Conservation (phyloP, 2,113 vertebrate species). For the Microtus montanus region DNA sequence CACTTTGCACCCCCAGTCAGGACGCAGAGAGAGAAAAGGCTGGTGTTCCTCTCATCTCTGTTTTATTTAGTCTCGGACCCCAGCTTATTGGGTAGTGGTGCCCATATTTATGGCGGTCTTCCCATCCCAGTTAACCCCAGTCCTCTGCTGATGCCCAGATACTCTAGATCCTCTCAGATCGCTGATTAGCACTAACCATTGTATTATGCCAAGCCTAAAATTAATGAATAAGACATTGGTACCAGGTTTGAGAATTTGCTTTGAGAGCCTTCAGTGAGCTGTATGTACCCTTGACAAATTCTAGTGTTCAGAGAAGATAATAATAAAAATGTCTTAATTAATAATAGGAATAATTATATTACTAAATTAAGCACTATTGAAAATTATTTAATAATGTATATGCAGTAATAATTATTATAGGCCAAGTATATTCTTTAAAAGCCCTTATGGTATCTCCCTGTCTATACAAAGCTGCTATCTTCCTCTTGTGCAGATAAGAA, state of each 20-base stretch:
- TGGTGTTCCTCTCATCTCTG: background rate
- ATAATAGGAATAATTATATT: background rate
- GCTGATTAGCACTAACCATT: background rate
- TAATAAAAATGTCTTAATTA: slow-evolving; percentile 6
- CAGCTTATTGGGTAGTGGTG: background rate
- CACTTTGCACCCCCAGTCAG: background rate
- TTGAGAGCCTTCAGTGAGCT: background rate
- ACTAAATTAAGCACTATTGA: background rate
- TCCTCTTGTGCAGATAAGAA: background rate
- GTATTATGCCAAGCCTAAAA: background rate
- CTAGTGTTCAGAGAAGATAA: background rate
- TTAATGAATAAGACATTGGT: background rate
- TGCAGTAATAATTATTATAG: slow-evolving; percentile 10
- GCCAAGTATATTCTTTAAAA: background rate
- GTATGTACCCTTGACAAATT: background rate
- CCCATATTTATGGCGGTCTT: background rate
- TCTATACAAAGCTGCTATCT: background rate
- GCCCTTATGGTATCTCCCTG: slow-evolving; percentile 24
- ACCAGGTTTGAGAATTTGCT: background rate
- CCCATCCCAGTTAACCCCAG: background rate
- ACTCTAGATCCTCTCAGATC: background rate
- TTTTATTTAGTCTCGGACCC: background rate
- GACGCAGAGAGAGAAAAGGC: background rate
- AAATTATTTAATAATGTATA: background rate
- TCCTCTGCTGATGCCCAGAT: background rate